These are phyloP conservation scores for Isaurus tuberculatus DNA, from an alignment of 92 coral and sea anemone species.

Conservation along the genomic window DNA sequence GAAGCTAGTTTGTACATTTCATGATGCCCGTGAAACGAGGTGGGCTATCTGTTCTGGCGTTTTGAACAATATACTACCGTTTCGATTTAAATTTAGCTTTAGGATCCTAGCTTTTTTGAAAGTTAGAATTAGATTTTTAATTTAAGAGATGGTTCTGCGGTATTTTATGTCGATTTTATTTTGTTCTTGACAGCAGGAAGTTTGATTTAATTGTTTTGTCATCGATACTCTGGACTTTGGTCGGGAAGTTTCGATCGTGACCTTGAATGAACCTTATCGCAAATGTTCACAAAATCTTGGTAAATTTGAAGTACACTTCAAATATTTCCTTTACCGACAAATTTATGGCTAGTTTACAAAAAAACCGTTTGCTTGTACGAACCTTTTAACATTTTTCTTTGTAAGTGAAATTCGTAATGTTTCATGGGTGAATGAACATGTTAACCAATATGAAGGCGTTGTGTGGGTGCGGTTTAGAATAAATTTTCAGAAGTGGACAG, in stretches of 20 bases:
- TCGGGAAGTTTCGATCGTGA: neutral
- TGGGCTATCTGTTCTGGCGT: too few species aligned
- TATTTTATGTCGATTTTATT: neutral
- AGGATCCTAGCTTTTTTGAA: neutral
- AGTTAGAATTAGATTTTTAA: too few species aligned
- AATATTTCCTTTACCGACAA: neutral
- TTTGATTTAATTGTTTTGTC: neutral
- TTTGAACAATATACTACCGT: too few species aligned
- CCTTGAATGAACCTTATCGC: slow-evolving; percentile 3
- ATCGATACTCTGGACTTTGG: neutral
- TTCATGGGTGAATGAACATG: neutral
- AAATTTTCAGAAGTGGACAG: too few species aligned
- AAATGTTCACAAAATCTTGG: neutral
- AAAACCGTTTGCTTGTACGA: neutral
- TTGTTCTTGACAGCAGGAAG: neutral
- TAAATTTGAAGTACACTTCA: neutral
- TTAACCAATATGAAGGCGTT: neutral
- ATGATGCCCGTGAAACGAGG: too few species aligned
- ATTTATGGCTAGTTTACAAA: neutral
- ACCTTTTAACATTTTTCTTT: neutral
- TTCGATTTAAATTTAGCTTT: too few species aligned
- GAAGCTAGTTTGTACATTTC: too few species aligned
- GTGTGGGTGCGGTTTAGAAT: neutral
- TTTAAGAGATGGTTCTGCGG: too few species aligned
- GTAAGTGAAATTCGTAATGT: neutral